phyloP scores from a whole-genome alignment of 2,888 invertebrate genomes.

The Rhopalosiphum nymphaeae region DNA sequence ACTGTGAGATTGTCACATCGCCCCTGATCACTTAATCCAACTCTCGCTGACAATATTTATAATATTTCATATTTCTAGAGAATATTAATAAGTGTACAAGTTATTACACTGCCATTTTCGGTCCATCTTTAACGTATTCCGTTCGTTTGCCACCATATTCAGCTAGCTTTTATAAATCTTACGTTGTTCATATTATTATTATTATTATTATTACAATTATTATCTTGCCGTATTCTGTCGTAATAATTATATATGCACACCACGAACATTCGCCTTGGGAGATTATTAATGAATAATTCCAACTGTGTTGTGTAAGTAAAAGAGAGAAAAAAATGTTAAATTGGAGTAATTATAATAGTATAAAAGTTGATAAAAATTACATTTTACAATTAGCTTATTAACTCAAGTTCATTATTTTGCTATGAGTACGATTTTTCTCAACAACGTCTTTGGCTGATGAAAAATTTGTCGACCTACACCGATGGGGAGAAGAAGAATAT shows the following conservation, averaged over 20 bases:
- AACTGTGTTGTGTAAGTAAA: not conserved
- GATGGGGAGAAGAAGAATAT: not conserved
- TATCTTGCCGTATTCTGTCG: not conserved
- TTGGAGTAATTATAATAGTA: not conserved
- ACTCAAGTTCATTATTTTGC: not conserved
- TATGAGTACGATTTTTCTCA: not conserved
- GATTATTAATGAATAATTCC: constrained; percentile 1
- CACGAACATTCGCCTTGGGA: not conserved
- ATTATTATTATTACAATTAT: not conserved
- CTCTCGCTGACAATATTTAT: not conserved
- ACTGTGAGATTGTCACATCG: not conserved
- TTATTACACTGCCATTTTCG: not conserved
- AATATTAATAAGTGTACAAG: not conserved
- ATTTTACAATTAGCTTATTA: not conserved
- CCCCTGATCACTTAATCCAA: not conserved
- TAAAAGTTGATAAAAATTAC: not conserved
- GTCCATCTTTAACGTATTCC: not conserved
- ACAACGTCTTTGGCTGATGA: not conserved
- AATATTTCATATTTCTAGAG: not conserved
- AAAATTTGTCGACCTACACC: not conserved
- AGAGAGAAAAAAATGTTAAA: not conserved
- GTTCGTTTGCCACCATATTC: not conserved
- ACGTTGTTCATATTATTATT: not conserved
- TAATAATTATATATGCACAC: not conserved
- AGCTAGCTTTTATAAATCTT: not conserved